These are phyloP conservation scores for Scolopax rusticola DNA, from an alignment of 2,797 vertebrate species.

Conservation along the genomic window DNA sequence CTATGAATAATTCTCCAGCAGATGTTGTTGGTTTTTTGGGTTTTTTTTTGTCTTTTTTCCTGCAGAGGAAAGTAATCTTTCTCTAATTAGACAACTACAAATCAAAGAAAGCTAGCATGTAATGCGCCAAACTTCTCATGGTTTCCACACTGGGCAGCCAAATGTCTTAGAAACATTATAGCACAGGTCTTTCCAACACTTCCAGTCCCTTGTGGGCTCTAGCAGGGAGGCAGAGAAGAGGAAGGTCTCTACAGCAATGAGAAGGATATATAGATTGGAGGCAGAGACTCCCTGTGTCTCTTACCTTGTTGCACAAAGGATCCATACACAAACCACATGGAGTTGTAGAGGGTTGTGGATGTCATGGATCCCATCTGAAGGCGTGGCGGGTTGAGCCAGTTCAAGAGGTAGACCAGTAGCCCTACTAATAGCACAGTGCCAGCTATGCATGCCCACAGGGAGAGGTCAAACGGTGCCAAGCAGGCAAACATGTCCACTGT, in stretches of 20 bases:
- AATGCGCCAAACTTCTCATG: rapidly evolving
- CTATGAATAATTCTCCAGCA: neutral
- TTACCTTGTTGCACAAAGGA: constrained; percentile 99
- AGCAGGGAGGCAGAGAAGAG: neutral
- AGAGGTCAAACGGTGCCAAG: constrained; percentile 95
- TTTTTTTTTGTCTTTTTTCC: neutral
- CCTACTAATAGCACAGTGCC: constrained; percentile 95
- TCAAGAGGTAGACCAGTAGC: constrained; percentile 95
- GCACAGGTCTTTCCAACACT: neutral
- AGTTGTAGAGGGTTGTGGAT: constrained; percentile 97
- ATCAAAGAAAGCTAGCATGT: neutral
- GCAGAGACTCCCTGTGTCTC: neutral
- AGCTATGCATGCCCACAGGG: constrained; percentile 97
- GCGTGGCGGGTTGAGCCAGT: constrained; percentile 97
- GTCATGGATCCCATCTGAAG: constrained; percentile 97
- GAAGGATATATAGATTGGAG: rapidly evolving
- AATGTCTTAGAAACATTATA: neutral
- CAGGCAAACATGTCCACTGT: constrained; percentile 99
- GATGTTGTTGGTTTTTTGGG: neutral
- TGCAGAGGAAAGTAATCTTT: neutral
- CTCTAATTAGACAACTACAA: neutral
- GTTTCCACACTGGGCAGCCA: neutral
- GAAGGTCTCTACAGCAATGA: neutral
- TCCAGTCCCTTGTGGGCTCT: neutral
- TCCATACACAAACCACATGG: constrained; percentile 99